phyloP scores from a whole-genome alignment of 2,888 invertebrate genomes.

The Caenorhabditis sinica region DNA sequence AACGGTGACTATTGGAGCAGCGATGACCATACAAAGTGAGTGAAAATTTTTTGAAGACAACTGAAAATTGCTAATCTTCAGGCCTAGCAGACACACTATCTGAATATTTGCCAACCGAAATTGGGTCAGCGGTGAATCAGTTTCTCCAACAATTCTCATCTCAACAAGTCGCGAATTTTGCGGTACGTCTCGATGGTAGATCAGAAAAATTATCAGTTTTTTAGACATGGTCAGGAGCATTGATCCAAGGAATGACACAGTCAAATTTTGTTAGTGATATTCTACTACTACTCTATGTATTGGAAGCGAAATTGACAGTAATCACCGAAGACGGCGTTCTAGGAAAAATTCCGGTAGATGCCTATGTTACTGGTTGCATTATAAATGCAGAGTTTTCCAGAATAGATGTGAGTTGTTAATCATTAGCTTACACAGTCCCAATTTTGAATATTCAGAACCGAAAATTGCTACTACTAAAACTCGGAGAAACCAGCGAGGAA shows the following conservation, averaged over 20 bases:
- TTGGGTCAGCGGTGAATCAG: slow-evolving; percentile 87
- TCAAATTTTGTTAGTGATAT: slow-evolving; percentile 60
- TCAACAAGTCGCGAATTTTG: slow-evolving; percentile 76
- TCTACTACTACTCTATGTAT: slow-evolving; percentile 84
- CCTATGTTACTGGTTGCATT: not conserved
- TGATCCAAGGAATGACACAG: slow-evolving; percentile 84
- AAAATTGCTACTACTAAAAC: slow-evolving; percentile 86
- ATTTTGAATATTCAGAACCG: slow-evolving; percentile 35
- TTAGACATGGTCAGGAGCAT: slow-evolving; percentile 75
- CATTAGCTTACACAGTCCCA: too few species aligned
- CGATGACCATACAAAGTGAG: too few species aligned
- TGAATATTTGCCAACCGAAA: slow-evolving; percentile 85
- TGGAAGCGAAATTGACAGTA: slow-evolving; percentile 36
- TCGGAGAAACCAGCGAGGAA: slow-evolving; percentile 92
- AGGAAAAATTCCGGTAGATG: not conserved
- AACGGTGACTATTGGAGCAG: too few species aligned
- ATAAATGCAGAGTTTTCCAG: slow-evolving; percentile 27
- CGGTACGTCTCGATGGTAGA: slow-evolving; percentile 25
- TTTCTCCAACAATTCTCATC: slow-evolving; percentile 85
- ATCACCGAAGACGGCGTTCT: not conserved
- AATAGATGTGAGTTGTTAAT: slow-evolving; percentile 1
- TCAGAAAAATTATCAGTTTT: not conserved
- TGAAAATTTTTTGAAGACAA: too few species aligned
- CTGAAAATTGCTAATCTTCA: too few species aligned
- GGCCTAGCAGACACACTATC: too few species aligned